Base-by-base conservation (phyloP, 2,113 vertebrate genomes). In the Zapornia atra region DNA sequence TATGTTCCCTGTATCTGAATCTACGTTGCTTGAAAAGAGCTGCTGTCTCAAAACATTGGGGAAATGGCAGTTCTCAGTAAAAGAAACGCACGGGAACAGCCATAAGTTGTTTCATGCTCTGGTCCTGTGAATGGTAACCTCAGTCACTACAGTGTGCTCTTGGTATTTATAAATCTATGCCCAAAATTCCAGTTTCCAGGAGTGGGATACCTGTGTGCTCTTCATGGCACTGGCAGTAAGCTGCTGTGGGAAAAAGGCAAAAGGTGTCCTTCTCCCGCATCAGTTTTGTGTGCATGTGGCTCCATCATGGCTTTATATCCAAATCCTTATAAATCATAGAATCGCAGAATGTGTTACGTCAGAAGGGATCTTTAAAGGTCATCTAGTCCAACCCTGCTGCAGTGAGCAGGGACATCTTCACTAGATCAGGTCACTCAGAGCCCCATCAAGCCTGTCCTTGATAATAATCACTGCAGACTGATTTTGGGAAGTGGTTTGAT, bases 21-120 rank as follows among this genome's bases (percentile, higher is more conserved):
- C 64, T 46, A 24, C 66, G 80, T 90, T 57, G 57, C 84, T 91
- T 91, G 82, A 86, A 94, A 94, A 90, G 92, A 94, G 17, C 82
- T 80, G 90, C 50, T 90, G 40, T 85, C 63, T 85, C 33, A 72
- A 82, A 90, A 66, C 8, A 1, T 51, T 72, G 82, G 69, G 63
- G 59, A 90, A 91, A 92, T 86, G 51, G 68, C 60, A 38, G 42
- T 77, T 90, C 71, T 83, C 29, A 25, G 46, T 86, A 78, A 81
- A 90, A 92, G 51, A 94, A 88, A 92, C 48, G 64, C 26, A 5
- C 10, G 66, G 65, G 66, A 91, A 92, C 72, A 88, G 70, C 57
- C 53, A 80, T 73, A 91, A 90, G 36, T 88, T 88, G 59, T 94
- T 94, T 91, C 48, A 13, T 79, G 44, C 40, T 76, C 84, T 85